Evolutionary conservation across 2,797 vertebrate species (phyloP), one percentile per base, ranked within the genome.

Genomic region (Lophotriccus pileatus): DNA sequence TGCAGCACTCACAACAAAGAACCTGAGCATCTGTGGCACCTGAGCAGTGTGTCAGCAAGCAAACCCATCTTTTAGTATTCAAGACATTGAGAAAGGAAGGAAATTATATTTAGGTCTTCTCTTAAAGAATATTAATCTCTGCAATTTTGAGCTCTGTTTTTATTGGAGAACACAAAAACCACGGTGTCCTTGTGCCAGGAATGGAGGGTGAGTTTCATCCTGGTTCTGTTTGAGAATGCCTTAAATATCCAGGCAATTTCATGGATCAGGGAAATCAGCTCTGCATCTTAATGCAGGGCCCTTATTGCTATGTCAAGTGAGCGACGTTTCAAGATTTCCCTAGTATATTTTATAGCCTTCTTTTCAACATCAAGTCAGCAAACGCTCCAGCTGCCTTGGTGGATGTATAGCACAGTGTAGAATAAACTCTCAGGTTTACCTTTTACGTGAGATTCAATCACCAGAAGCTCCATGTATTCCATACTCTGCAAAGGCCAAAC

Each of bases 161-260:
- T 58, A 70, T 79, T 58, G 50, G 64, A n/a, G 52, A 77, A 47
- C n/a, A 55, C 44, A 89, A 84, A 82, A 30, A 16, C 24, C 14
- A 30, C 0, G 0, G 20, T 58, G 66, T 86, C 77, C 63, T 81
- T 91, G 59, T 88, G 60, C 52, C 64, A 67, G 47, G 22, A 90
- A 41, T 21, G 63, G 89, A 88, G 85, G 36, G 37, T 84, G 69
- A 67, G 46, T 58, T 90, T 85, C 36, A 2, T 34, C 69, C 62
- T 50, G 6, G 27, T 91, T 90, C 63, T 87, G 12, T 83, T 64
- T 90, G 68, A 89, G 59, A 90, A 84, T 62, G 46, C 72, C 60
- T 95, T 91, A 94, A 97, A 90, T 95, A 94, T 93, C 78, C 73
- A 94, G 55, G 77, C 80, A 93, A 95, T 94, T 95, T 94, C 89